phyloP scores from a whole-genome alignment of 2,888 invertebrate species.

The Anarsia innoxiella region DNA sequence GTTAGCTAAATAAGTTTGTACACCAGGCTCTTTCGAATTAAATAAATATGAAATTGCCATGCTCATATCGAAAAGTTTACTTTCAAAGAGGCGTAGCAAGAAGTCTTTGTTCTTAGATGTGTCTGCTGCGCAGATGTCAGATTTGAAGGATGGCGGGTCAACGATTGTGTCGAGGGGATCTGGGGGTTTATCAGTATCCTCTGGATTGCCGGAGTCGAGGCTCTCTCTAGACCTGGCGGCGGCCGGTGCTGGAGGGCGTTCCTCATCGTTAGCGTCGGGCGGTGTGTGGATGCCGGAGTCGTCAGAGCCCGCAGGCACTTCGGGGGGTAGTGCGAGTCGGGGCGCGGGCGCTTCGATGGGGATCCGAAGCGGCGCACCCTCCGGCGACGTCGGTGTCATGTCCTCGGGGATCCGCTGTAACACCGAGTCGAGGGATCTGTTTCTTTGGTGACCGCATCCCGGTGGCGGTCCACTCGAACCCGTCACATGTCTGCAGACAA shows the following conservation, averaged over 20 bases:
- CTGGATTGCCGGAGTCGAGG: conserved; percentile 81
- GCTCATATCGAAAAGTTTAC: conserved; percentile 96
- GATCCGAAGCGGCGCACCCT: conserved; percentile 56
- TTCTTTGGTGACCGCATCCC: conserved; percentile 86
- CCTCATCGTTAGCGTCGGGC: conserved; percentile 62
- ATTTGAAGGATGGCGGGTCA: conserved; percentile 37
- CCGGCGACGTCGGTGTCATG: conserved; percentile 76
- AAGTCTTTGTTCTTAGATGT: conserved; percentile 77
- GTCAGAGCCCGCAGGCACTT: conserved; percentile 80
- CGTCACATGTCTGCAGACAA: conserved; percentile 68
- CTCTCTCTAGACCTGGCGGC: conserved; percentile 82
- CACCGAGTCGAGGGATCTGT: conserved; percentile 92
- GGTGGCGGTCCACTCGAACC: conserved; percentile 61
- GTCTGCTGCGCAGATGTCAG: conserved; percentile 46
- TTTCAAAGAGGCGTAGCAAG: conserved; percentile 94
- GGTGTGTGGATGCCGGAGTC: conserved; percentile 82
- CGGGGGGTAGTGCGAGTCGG: conserved; percentile 73
- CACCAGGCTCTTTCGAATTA: conserved; percentile 98
- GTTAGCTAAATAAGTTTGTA: conserved; percentile 97
- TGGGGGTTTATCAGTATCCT: conserved; percentile 72
- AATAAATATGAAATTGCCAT: conserved; percentile 99
- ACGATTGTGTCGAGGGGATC: conserved; percentile 52
- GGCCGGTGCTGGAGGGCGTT: conserved; percentile 64
- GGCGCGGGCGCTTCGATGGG: conserved; percentile 61
- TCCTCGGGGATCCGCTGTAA: conserved; percentile 92